A percentile compares a stretch with the other conserved stretches of the same genome.
phyloP scores from a whole-genome alignment of 2,797 vertebrate species.

The Oryzias dopingdopingensis region DNA sequence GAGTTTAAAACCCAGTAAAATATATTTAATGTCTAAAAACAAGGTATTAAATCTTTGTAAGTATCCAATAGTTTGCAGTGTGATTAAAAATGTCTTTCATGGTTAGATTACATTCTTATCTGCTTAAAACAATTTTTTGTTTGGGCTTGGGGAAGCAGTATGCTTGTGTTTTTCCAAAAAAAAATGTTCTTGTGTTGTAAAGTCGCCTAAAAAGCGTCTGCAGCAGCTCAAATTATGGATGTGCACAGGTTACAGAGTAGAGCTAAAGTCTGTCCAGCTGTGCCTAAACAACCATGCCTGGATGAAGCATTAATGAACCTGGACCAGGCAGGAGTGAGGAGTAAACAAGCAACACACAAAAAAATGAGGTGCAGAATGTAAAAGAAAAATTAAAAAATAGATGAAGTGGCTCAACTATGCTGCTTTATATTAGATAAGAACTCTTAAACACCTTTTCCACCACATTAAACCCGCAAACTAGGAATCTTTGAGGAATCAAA shows the following conservation, averaged over 20 bases:
- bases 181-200: constrained; percentile 26
- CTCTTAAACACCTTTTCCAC: constrained; percentile 3
- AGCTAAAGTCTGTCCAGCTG: constrained; percentile 17
- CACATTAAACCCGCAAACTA: constrained; percentile 1
- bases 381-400: background rate
- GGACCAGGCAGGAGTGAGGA: constrained; percentile 1
- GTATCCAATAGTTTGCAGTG: too few species aligned
- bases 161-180: constrained; percentile 18
- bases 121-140: too few species aligned
- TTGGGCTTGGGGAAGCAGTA: too few species aligned
- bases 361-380: constrained; percentile 3
- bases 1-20: too few species aligned
- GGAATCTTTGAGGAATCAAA: background rate
- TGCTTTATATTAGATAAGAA: background rate
- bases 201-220: constrained; percentile 25
- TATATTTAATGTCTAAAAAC: too few species aligned
- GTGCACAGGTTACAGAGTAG: constrained; percentile 1
- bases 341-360: constrained; percentile 28
- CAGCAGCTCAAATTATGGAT: constrained; percentile 17
- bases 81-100: too few species aligned
- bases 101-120: too few species aligned
- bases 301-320: constrained; percentile 50
- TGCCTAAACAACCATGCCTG: constrained; percentile 19
- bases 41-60: too few species aligned
- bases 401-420: background rate